A percentile compares a stretch with the other conserved stretches of the same genome.
Evolutionary conservation across 2,888 invertebrate genomes (phyloP).

Genomic region (Epirrhoe alternata): DNA sequence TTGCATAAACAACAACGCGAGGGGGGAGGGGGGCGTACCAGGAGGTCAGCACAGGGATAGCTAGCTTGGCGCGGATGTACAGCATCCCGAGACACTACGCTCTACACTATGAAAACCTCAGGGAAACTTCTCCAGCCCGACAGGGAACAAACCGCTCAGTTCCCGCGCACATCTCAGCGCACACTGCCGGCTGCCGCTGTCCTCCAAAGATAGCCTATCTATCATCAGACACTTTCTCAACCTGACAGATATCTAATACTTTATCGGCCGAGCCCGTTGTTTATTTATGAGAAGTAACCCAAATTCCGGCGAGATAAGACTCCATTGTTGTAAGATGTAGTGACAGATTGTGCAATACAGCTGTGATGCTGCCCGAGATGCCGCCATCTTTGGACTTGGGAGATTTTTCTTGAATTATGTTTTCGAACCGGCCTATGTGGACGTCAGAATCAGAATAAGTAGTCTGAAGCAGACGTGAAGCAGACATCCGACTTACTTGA

Average conservation of each 20-base stretch:
- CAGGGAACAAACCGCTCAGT: not conserved
- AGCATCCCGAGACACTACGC: constrained; percentile 43
- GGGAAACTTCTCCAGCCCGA: not conserved
- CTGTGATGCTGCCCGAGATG: not conserved
- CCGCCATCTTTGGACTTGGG: not conserved
- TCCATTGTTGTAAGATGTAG: constrained; percentile 18
- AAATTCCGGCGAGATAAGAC: constrained; percentile 18
- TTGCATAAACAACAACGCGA: not conserved
- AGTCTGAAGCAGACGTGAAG: not conserved
- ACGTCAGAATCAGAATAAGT: too few relatives aligned
- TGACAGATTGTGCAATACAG: constrained; percentile 14
- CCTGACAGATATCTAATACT: constrained; percentile 12
- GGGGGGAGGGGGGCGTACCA: constrained; percentile 50
- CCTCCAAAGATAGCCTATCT: constrained; percentile 19
- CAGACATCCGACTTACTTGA: constrained; percentile 79
- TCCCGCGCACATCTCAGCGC: constrained; percentile 1
- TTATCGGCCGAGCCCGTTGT: constrained; percentile 16
- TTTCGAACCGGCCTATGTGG: too few relatives aligned
- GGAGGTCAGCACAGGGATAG: constrained; percentile 60
- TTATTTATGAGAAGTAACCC: constrained; percentile 22
- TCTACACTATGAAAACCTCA: not conserved
- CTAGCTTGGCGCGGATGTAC: constrained; percentile 56
- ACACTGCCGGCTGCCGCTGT: not conserved
- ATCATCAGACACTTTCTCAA: constrained; percentile 3
- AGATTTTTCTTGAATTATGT: too few relatives aligned